A percentile compares a stretch with the other conserved stretches of the same genome.
These are phyloP conservation scores for Malachius bipustulatus DNA, from an alignment of 2,888 invertebrate genomes.

Conservation along the genomic window DNA sequence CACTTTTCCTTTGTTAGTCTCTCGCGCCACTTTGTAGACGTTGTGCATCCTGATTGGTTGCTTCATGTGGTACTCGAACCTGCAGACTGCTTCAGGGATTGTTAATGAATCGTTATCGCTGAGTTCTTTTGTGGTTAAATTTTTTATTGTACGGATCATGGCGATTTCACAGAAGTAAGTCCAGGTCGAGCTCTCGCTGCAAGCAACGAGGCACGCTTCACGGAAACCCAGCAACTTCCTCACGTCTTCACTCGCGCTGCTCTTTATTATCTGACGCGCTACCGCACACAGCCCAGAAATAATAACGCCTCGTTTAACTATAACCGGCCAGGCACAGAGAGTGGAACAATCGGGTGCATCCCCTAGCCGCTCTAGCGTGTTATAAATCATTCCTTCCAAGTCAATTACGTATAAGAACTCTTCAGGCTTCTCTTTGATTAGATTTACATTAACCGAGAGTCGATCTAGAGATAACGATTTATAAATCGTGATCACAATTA, in stretches of 20 bases:
- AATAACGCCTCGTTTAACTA: too few species aligned
- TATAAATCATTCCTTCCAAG: too few species aligned
- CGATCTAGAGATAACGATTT: constrained; percentile 17
- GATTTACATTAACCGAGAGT: constrained; percentile 18
- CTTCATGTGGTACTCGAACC: constrained; percentile 74
- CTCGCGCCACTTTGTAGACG: constrained; percentile 60
- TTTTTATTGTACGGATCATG: constrained; percentile 48
- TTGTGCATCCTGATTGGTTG: constrained; percentile 80
- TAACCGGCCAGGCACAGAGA: too few species aligned
- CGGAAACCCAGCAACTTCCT: constrained; percentile 63
- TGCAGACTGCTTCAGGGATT: constrained; percentile 57
- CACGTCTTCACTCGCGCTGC: constrained; percentile 26
- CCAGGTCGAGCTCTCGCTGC: constrained; percentile 78
- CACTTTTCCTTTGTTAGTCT: constrained; percentile 34
- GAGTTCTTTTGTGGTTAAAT: constrained; percentile 29
- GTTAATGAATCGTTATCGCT: constrained; percentile 22
- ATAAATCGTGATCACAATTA: constrained; percentile 21
- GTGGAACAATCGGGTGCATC: too few species aligned
- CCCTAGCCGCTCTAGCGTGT: too few species aligned
- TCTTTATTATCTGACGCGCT: constrained; percentile 46
- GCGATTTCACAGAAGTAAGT: constrained; percentile 87
- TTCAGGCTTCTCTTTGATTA: constrained; percentile 9
- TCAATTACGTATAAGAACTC: too few species aligned
- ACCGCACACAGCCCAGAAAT: constrained; percentile 72
- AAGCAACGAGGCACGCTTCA: constrained; percentile 65